Evolutionary conservation across 2,888 invertebrate genomes (phyloP).

Genomic region (Clostera curtula): DNA sequence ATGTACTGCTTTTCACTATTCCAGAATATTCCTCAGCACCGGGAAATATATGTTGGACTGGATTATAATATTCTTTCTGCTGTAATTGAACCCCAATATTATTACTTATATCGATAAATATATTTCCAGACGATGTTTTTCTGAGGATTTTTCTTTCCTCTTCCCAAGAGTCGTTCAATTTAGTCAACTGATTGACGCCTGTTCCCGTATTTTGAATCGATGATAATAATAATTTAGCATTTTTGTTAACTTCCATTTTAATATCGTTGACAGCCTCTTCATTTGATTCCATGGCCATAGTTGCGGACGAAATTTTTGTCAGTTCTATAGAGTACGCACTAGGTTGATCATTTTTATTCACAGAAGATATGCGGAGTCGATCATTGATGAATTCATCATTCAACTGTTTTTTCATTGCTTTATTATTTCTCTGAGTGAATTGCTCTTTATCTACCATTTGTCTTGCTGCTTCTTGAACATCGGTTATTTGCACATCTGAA

Average conservation of each 20-base stretch:
- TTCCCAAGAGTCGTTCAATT: constrained; percentile 10
- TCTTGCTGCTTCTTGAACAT: no score
- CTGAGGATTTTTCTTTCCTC: constrained; percentile 17
- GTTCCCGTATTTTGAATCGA: constrained; percentile 29
- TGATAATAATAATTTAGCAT: constrained; percentile 20
- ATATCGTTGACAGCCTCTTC: constrained; percentile 29
- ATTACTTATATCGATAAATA: constrained; percentile 24
- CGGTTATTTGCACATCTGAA: no score
- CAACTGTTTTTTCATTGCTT: constrained; percentile 3
- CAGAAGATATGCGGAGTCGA: constrained; percentile 7
- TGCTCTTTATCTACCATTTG: no score
- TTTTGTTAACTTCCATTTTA: constrained; percentile 22
- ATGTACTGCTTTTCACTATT: background rate
- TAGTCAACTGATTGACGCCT: constrained; percentile 18
- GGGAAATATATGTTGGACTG: no score
- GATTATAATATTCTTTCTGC: constrained; percentile 4
- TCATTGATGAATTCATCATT: no score
- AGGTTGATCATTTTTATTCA: constrained; percentile 10
- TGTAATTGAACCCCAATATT: constrained; percentile 14
- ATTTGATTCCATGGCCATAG: constrained; percentile 30
- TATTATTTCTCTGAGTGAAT: no score
- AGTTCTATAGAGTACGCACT: constrained; percentile 18
- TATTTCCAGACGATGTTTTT: constrained; percentile 24
- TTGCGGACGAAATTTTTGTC: constrained; percentile 26
- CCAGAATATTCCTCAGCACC: background rate